Evolutionary conservation across 2,797 vertebrate genomes (phyloP), one percentile per base, ranked within the genome.

Genomic region (Mormyrus hasselquistii): DNA sequence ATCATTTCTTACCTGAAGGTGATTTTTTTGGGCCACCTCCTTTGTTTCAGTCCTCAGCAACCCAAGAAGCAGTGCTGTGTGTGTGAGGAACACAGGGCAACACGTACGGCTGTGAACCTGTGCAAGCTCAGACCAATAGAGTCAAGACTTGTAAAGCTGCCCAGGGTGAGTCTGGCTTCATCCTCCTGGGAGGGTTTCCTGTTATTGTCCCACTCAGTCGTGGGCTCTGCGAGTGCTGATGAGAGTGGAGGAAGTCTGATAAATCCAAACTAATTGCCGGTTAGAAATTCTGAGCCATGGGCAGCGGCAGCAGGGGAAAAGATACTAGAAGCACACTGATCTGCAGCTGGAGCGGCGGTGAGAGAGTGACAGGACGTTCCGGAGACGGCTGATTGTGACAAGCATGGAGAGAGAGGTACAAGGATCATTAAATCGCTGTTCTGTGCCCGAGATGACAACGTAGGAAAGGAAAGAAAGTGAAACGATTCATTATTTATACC

Each of bases 401-500:
- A 47, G 29, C 44, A 12, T 9, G 55, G 38, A 3, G 65, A 65
- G 19, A 65, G 19, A n/a, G 83, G 25, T 93, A 93, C 93, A 92
- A 92, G 92, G 93, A 93, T 94, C 92, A 91, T 94, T 92, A 91
- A 91, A 93, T 92, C 92, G 89, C 89, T 89, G 89, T 90, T 90
- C 87, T 87, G 91, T 91, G 84, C 53, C 90, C 87, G 76, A 88
- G 91, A 90, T 89, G 86, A 90, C 90, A 87, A 91, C 53, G 62
- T 76, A 88, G 29, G 89, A 87, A 88, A 89, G 53, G 88, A 84
- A 41, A 86, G 87, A 90, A 92, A 91, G 88, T 87, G 90, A 91
- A 86, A 87, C 89, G 92, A 93, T 94, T 95, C 93, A 96, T 96
- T 95, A 95, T 95, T 95, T 94, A 95, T 95, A 93, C 93, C 93